Conservation (phyloP, 2,888 invertebrate species). For the Polymixis flavicincta region DNA sequence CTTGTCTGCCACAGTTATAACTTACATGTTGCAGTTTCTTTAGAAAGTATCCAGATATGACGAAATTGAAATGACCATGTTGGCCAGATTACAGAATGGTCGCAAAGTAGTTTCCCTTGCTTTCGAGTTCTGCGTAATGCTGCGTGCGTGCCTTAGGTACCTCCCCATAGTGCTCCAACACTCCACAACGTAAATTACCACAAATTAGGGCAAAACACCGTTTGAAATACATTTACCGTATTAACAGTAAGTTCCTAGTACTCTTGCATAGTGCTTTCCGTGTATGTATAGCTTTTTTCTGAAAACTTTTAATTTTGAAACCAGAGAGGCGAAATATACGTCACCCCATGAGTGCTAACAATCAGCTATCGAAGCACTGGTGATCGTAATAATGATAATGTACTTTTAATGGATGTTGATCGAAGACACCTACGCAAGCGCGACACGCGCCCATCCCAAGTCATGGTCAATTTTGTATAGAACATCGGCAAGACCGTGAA, state of each 20-base stretch:
- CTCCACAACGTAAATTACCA: constrained; percentile 73
- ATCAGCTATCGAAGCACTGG: constrained; percentile 15
- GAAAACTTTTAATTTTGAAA: constrained; percentile 33
- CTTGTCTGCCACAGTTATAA: constrained; percentile 82
- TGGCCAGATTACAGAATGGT: constrained; percentile 83
- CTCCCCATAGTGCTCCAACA: constrained; percentile 73
- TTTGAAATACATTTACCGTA: constrained; percentile 69
- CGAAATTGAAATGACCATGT: constrained; percentile 86
- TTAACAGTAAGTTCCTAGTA: constrained; percentile 66
- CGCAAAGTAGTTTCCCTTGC: constrained; percentile 80
- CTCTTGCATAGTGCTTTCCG: constrained; percentile 60
- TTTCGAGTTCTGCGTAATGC: constrained; percentile 83
- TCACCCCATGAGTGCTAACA: constrained; percentile 2
- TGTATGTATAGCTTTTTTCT: constrained; percentile 43
- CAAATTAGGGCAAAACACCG: constrained; percentile 78
- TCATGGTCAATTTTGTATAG: constrained; percentile 81
- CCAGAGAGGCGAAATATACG: background rate
- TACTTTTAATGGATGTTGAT: constrained; percentile 67
- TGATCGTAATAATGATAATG: constrained; percentile 25
- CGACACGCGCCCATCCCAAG: constrained; percentile 76
- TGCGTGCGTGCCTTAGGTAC: constrained; percentile 84
- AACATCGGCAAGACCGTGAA: constrained; percentile 85
- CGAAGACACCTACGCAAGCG: constrained; percentile 68
- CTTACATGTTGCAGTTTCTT: constrained; percentile 84
- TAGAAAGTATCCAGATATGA: constrained; percentile 89